Conservation (phyloP, 2,797 vertebrate genomes). For the Borostomias antarcticus region DNA sequence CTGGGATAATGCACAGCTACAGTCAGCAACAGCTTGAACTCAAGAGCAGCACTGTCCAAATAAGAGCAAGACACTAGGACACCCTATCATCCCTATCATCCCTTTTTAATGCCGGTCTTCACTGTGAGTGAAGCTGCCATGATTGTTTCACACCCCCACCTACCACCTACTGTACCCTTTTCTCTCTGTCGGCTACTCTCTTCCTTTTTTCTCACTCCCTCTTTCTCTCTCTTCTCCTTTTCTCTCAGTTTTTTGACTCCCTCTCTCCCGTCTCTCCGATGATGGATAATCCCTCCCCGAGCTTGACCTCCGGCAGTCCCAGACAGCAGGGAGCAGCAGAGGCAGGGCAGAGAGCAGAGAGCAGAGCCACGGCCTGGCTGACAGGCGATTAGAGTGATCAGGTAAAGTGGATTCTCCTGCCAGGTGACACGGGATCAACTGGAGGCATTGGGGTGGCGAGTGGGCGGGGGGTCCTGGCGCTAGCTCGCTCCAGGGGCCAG, state of each 20-base stretch:
- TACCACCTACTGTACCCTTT: neutral
- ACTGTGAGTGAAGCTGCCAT: too few species aligned
- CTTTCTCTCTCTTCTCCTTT: neutral
- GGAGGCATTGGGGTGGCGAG: neutral
- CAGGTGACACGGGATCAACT: conserved; percentile 38
- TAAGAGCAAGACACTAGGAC: too few species aligned
- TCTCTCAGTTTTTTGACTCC: too few species aligned
- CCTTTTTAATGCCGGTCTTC: too few species aligned
- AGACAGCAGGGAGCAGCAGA: conserved; percentile 45
- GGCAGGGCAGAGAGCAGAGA: conserved; percentile 49
- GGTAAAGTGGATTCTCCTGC: conserved; percentile 67
- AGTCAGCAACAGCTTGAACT: neutral
- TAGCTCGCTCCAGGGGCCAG: too few species aligned
- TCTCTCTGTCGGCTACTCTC: neutral
- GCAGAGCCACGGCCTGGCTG: conserved; percentile 41
- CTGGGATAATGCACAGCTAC: neutral
- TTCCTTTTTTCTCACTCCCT: neutral
- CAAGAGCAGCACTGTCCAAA: too few species aligned
- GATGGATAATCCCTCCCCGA: conserved; percentile 71
- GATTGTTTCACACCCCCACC: too few species aligned
- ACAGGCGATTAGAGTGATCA: conserved; percentile 69
- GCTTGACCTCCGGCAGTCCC: conserved; percentile 43
- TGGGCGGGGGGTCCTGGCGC: conserved; percentile 18
- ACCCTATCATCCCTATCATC: too few species aligned
- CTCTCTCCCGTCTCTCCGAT: conserved; percentile 33